Base-by-base conservation (phyloP, 1,140 invertebrate genomes). In the Aphidius gifuensis region DNA sequence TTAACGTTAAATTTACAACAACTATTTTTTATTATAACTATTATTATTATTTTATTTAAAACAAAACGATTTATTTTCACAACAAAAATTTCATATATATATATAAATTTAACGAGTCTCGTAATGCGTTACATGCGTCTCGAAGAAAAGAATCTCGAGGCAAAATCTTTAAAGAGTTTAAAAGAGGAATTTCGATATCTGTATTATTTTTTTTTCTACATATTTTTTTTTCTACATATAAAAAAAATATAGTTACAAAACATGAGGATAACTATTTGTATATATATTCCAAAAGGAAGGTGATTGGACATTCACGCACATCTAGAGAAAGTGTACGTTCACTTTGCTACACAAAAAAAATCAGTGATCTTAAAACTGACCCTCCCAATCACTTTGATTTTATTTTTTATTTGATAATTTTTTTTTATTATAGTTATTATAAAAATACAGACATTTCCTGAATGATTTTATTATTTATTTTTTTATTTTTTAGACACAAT, bases 401-500 rank as follows among this genome's bases (percentile, higher is more conserved):
- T 7, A 11, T 60, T 42, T 53, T 6, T 39, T 9, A 7, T 49
- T 43, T 44, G 38, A 44, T 8, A 43, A 43, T 60, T 1, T 42
- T 11, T 8, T 45, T 60, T 32, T 44, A 6, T n/a, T 53, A 23
- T 32, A 4, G 5, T 11, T 23, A n/a, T 40, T 38, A 5, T 51
- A 39, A 9, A 47, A 32, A 32, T 32, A 32, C 53, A 32, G 44
- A 53, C 49, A 43, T 48, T 56, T 58, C 61, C 50, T 44, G 55
- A 57, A 51, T 23, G 16, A 0, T 16, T 16, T 16, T 16, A 16
- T 16, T 16, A 0, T 16, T 16, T 16, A n/a, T 48, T 9, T 21
- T 47, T 46, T 62, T 16, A 45, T 49, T 48, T 51, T 46, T 49
- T 50, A 64, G 67, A 68, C 66, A 60, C 64, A 68, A 71, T 71